These are phyloP conservation scores for Indicator indicator DNA, from an alignment of 2,113 vertebrate genomes.

Conservation along the genomic window DNA sequence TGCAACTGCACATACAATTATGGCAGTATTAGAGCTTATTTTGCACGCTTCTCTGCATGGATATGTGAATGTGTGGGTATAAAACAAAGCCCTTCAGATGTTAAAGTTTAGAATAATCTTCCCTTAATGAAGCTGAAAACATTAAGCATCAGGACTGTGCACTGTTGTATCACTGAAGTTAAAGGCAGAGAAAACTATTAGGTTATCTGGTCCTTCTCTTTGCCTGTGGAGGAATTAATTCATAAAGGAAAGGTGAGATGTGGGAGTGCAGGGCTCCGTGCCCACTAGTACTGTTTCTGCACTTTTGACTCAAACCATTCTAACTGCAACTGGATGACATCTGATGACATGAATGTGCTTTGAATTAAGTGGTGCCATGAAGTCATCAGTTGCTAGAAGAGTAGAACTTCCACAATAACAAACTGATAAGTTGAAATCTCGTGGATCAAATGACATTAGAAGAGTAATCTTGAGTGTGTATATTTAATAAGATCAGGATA, in stretches of 20 bases:
- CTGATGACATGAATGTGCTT: background rate
- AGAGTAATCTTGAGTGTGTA: background rate
- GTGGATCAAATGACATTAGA: background rate
- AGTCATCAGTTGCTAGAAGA: background rate
- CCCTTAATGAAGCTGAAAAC: constrained; percentile 26
- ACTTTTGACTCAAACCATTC: background rate
- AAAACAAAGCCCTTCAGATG: background rate
- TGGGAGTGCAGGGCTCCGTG: background rate
- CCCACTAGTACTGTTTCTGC: background rate
- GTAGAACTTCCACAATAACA: background rate
- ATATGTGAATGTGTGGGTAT: background rate
- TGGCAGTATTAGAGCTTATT: background rate
- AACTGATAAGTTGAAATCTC: background rate
- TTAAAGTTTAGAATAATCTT: constrained; percentile 11
- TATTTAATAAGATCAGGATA: background rate
- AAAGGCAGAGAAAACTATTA: background rate
- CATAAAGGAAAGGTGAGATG: background rate
- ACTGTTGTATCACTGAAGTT: background rate
- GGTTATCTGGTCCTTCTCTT: background rate
- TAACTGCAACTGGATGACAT: background rate
- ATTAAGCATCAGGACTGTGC: background rate
- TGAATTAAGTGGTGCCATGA: background rate
- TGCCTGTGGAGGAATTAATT: background rate
- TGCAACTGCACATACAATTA: background rate
- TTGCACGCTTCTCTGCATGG: background rate